These are phyloP conservation scores for Charanyca ferruginea DNA, from an alignment of 2,888 invertebrate species.

Conservation along the genomic window DNA sequence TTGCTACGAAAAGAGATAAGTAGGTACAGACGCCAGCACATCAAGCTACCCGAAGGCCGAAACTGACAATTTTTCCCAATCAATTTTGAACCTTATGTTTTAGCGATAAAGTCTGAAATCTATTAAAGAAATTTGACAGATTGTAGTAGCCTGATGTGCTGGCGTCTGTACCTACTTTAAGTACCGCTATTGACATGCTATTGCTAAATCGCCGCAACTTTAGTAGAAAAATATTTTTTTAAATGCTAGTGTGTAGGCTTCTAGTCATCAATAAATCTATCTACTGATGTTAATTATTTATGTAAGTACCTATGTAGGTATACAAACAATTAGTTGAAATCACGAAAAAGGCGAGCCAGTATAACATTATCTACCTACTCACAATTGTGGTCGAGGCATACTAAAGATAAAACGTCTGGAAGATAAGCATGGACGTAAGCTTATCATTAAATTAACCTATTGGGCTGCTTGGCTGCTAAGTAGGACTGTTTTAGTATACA, in stretches of 20 bases:
- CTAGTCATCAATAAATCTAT: not conserved
- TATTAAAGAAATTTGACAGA: too few species aligned
- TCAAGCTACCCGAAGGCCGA: too few species aligned
- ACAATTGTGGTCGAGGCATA: not conserved
- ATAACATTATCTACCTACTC: not conserved
- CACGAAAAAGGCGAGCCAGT: not conserved
- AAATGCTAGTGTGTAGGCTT: not conserved
- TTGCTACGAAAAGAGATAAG: too few species aligned
- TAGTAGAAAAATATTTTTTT: too few species aligned
- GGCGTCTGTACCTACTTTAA: too few species aligned
- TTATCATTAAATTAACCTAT: not conserved
- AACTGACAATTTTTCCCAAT: too few species aligned
- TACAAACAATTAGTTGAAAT: not conserved
- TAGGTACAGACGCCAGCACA: too few species aligned
- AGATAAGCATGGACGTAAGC: not conserved
- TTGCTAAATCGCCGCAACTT: too few species aligned
- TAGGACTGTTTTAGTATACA: not conserved
- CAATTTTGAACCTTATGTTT: too few species aligned
- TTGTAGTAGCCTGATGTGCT: too few species aligned
- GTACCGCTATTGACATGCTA: too few species aligned
- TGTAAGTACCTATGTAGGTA: not conserved
- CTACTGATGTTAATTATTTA: not conserved
- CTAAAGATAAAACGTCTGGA: not conserved
- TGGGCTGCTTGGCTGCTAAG: not conserved
- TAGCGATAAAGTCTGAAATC: too few species aligned